Base-by-base conservation (phyloP, 2,888 invertebrate species). In the Bruchidius siliquastri region DNA sequence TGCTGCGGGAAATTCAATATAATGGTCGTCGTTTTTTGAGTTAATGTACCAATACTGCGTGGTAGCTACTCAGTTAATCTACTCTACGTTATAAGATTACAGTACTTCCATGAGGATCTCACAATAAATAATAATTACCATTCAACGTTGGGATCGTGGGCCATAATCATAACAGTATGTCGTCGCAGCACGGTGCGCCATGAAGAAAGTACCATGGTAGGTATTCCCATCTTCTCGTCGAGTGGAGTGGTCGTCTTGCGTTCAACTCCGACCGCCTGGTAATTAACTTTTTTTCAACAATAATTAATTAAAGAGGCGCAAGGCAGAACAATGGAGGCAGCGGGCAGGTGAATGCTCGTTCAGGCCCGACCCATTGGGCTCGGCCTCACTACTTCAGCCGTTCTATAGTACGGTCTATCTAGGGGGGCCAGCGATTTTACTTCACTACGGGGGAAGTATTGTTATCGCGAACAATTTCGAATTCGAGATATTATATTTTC, bases 271-370 rank as follows among this genome's bases (percentile, higher is more conserved):
- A 68, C 22, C 21, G 68, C 21, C 20, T 10, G 68, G 68, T 68
- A 68, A 68, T 68, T 68, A 68, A 68, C 21, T 68, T 68, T 76
- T 76, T 74, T 76, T 75, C 70, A 74, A 73, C 71, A 74, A 75
- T 75, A 73, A 77, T 75, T 74, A 77, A 77, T 77, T 79, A 78
- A 76, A 76, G 73, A 68, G 72, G 74, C 74, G 74, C 71, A 74
- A 73, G 72, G 73, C 74, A 79, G 79, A 79, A 78, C 77, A 76
- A 78, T 81, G 77, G 80, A 77, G 77, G 80, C 79, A 78, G 81
- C 79, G 80, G 80, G 81, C 81, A 82, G 82, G 82, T 81, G 81
- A 68, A 49, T 18, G 49, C 13, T 49, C 49, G 10, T 49, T 49
- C 49, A 18, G 13, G 49, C 49, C 49, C 49, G 49, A 18, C 49